Percentiles rank a stretch among this genome's conserved stretches.
Conservation (phyloP, 2,797 vertebrate genomes). For the Premnoplex brunnescens region DNA sequence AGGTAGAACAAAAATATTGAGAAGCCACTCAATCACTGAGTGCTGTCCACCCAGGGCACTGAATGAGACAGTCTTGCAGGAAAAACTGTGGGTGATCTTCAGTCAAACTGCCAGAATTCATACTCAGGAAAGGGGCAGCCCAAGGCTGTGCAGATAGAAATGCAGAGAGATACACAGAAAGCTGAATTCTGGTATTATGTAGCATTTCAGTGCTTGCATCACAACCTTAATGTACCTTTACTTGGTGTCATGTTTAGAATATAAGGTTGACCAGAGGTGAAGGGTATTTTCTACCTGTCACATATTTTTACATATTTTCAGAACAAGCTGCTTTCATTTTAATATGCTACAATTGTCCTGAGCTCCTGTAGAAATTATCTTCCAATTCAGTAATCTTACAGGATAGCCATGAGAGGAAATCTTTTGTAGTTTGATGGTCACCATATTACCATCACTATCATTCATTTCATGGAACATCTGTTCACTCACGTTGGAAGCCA, state of each 20-base stretch:
- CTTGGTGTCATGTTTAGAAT: not conserved
- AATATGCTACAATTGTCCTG: not conserved
- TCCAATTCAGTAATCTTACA: not conserved
- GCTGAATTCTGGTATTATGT: not conserved
- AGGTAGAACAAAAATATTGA: constrained; percentile 11
- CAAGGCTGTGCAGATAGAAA: not conserved
- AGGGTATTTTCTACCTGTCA: not conserved
- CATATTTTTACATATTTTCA: not conserved
- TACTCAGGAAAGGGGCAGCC: not conserved
- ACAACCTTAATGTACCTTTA: not conserved
- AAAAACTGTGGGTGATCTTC: not conserved
- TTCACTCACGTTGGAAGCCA: not conserved
- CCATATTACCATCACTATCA: not conserved
- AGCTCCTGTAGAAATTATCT: not conserved
- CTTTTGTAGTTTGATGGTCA: not conserved
- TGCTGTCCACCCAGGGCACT: not conserved
- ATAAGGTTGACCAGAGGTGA: not conserved
- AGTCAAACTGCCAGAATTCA: constrained; percentile 23
- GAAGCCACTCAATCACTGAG: not conserved
- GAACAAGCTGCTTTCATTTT: not conserved
- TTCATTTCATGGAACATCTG: not conserved
- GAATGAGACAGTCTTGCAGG: not conserved
- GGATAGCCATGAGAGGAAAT: not conserved
- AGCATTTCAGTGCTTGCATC: not conserved
- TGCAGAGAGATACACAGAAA: not conserved